Conservation (phyloP, 2,888 invertebrate genomes). For the Eucera pruinosa region DNA sequence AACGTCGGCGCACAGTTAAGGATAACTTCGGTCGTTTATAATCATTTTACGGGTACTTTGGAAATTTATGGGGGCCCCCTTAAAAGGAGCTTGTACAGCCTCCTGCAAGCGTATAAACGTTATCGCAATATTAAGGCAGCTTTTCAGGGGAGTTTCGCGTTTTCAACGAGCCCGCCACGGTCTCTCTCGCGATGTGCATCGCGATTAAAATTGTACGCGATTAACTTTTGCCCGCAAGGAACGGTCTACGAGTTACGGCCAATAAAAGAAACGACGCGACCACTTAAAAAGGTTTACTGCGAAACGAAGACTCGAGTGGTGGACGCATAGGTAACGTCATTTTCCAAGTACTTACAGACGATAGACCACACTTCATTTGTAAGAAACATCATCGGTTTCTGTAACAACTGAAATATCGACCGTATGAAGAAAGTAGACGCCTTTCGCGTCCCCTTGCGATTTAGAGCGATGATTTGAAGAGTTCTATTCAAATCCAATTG, state of each 20-base stretch:
- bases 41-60: slow-evolving; percentile 71
- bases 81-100: slow-evolving; percentile 63
- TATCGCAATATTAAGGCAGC: slow-evolving; percentile 67
- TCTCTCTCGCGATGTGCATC: slow-evolving; percentile 14
- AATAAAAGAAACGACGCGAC: slow-evolving; percentile 25
- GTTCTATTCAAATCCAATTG: no score
- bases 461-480: no score
- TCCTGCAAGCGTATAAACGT: slow-evolving; percentile 56
- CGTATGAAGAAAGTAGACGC: no score
- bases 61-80: slow-evolving; percentile 65
- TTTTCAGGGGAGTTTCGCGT: slow-evolving; percentile 42
- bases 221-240: slow-evolving; percentile 18
- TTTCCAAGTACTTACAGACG: no score
- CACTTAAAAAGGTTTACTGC: not conserved
- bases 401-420: no score
- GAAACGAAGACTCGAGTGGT: not conserved
- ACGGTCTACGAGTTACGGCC: slow-evolving; percentile 4
- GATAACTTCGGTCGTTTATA: slow-evolving; percentile 71
- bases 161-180: not conserved
- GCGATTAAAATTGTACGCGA: slow-evolving; percentile 37
- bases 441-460: no score
- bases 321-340: no score
- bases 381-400: no score
- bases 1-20: slow-evolving; percentile 67
- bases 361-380: no score